Evolutionary conservation across 2,888 invertebrate genomes (phyloP).

Genomic region (Formica aserva): DNA sequence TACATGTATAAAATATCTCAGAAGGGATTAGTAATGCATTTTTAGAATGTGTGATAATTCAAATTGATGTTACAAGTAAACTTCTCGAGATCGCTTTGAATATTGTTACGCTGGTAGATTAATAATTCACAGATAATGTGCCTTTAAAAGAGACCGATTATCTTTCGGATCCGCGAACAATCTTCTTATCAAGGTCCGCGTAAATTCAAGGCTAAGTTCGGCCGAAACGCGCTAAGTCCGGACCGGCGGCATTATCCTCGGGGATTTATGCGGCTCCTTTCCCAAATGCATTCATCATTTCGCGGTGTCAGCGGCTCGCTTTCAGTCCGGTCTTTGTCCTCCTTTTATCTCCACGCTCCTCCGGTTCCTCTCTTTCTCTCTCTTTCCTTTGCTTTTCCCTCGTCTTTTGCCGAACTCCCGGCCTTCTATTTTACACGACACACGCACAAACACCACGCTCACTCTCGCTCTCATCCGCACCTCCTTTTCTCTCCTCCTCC

Average conservation of each 20-base stretch:
- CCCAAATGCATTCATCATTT: slow-evolving; percentile 75
- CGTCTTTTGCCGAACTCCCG: slow-evolving; percentile 56
- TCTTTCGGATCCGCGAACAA: neutral
- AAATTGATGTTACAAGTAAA: neutral
- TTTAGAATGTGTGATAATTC: neutral
- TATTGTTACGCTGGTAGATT: neutral
- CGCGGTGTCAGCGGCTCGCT: slow-evolving; percentile 73
- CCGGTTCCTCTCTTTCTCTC: neutral
- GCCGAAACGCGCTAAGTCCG: slow-evolving; percentile 62
- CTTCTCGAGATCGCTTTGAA: neutral
- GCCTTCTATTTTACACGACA: slow-evolving; percentile 56
- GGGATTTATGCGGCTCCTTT: slow-evolving; percentile 78
- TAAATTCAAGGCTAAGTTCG: slow-evolving; percentile 63
- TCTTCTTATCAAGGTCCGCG: slow-evolving; percentile 48
- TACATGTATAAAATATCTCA: neutral
- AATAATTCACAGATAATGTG: slow-evolving; percentile 14
- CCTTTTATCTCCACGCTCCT: slow-evolving; percentile 25
- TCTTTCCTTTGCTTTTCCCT: slow-evolving; percentile 5
- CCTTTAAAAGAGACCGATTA: neutral
- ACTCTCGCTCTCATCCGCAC: slow-evolving; percentile 59
- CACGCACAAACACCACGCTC: slow-evolving; percentile 49
- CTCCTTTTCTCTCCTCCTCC: no score
- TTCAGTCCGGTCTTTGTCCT: slow-evolving; percentile 59
- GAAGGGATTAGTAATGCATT: neutral
- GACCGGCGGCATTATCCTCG: slow-evolving; percentile 68